Evolutionary conservation across 2,888 invertebrate genomes (phyloP).

Genomic region (Drosophila buzzatii): DNA sequence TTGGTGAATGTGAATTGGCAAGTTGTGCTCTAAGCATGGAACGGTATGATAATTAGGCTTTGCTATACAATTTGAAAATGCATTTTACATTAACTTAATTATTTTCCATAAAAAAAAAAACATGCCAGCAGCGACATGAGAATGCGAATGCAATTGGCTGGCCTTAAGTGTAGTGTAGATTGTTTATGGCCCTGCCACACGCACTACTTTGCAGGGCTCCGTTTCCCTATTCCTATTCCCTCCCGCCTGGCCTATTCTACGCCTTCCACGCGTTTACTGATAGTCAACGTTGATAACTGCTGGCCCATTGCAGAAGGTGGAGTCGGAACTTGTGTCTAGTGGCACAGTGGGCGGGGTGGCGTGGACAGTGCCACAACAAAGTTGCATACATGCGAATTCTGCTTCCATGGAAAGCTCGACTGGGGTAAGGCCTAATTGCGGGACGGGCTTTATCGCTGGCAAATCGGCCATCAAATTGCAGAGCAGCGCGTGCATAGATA

Average conservation of each 20-base stretch:
- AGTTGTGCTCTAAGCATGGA: conserved; percentile 40
- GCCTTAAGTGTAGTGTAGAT: conserved; percentile 41
- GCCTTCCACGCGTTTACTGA: conserved; percentile 33
- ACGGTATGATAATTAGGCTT: conserved; percentile 47
- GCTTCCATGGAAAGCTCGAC: conserved; percentile 24
- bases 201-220: conserved; percentile 49
- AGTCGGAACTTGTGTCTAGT: conserved; percentile 53
- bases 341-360: conserved; percentile 38
- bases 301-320: conserved; percentile 23
- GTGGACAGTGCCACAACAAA: conserved; percentile 34
- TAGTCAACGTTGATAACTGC: conserved; percentile 58
- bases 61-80: conserved; percentile 66
- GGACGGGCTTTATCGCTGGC: conserved; percentile 63
- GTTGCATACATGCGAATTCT: conserved; percentile 34
- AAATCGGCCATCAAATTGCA: conserved; percentile 70
- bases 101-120: conserved; percentile 61
- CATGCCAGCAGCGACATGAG: conserved; percentile 46
- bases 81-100: conserved; percentile 76
- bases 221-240: not conserved
- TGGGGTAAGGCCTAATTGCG: conserved; percentile 63
- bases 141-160: conserved; percentile 52
- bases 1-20: conserved; percentile 25
- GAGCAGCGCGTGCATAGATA: conserved; percentile 48
- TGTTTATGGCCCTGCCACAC: conserved; percentile 71
- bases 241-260: not conserved